phyloP scores from a whole-genome alignment of 2,888 invertebrate genomes.

The Cancer borealis region DNA sequence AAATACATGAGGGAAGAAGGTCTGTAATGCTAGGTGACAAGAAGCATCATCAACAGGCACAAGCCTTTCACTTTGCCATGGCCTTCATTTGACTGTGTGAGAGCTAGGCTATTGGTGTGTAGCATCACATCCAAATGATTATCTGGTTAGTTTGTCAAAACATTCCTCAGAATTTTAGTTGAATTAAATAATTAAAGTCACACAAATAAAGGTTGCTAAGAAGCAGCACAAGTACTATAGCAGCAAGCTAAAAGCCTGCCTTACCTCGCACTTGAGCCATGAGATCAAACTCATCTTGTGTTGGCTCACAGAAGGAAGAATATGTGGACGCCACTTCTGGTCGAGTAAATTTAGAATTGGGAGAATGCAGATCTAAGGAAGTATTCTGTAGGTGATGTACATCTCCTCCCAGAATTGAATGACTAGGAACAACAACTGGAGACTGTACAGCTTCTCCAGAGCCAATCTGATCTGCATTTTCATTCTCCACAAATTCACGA shows the following conservation, averaged over 20 bases:
- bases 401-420: slow-evolving; percentile 21
- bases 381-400: slow-evolving; percentile 54
- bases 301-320: slow-evolving; percentile 70
- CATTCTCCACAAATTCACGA: slow-evolving; percentile 79
- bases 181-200: slow-evolving; percentile 67
- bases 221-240: slow-evolving; percentile 74
- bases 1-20: slow-evolving; percentile 77
- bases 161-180: slow-evolving; percentile 71
- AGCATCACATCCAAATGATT: slow-evolving; percentile 68
- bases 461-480: slow-evolving; percentile 62
- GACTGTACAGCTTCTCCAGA: slow-evolving; percentile 60
- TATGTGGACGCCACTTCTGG: slow-evolving; percentile 61
- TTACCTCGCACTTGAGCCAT: slow-evolving; percentile 78
- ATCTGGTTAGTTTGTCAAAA: slow-evolving; percentile 72
- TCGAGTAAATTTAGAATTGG: slow-evolving; percentile 76
- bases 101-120: slow-evolving; percentile 72
- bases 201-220: slow-evolving; percentile 73
- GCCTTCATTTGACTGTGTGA: slow-evolving; percentile 66
- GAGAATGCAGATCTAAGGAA: slow-evolving; percentile 64
- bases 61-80: slow-evolving; percentile 68
- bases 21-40: slow-evolving; percentile 73
- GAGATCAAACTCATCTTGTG: slow-evolving; percentile 77
- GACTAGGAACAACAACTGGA: slow-evolving; percentile 48
- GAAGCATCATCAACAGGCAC: slow-evolving; percentile 67
- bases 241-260: slow-evolving; percentile 77